Conservation (phyloP, 2,888 invertebrate genomes). For the Eupithecia subumbrata region DNA sequence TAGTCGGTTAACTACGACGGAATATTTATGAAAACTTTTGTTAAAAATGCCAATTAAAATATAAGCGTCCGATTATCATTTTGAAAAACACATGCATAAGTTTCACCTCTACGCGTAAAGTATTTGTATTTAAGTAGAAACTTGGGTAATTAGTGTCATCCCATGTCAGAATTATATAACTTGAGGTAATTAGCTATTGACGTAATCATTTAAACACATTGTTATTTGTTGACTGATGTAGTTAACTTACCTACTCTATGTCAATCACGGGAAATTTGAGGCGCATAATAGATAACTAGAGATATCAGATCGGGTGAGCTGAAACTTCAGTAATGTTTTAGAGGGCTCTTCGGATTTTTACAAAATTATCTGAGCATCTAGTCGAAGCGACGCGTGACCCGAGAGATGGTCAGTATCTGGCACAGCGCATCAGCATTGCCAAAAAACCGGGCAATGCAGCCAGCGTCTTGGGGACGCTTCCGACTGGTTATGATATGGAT, state of each 20-base stretch:
- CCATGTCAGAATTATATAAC: neutral
- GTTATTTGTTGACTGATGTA: neutral
- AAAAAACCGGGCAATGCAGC: too few relatives aligned
- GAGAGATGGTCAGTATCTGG: too few relatives aligned
- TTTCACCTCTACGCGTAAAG: neutral
- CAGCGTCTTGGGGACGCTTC: too few relatives aligned
- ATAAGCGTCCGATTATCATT: neutral
- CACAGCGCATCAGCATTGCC: too few relatives aligned
- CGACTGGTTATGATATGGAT: too few relatives aligned
- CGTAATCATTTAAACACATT: conserved; percentile 20
- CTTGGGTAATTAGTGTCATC: neutral
- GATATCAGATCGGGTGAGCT: neutral
- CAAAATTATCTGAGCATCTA: too few relatives aligned
- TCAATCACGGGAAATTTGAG: neutral
- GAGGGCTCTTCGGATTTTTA: too few relatives aligned
- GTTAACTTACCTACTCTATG: neutral
- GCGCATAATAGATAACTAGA: neutral
- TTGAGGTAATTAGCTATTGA: conserved; percentile 19
- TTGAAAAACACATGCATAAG: neutral
- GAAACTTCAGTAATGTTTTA: neutral
- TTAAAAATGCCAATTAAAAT: neutral
- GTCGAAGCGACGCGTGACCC: too few relatives aligned
- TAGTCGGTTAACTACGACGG: neutral
- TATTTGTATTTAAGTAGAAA: neutral
- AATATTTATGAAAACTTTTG: neutral